Conservation (phyloP, 2,888 invertebrate genomes). For the Antheraea yamamai region DNA sequence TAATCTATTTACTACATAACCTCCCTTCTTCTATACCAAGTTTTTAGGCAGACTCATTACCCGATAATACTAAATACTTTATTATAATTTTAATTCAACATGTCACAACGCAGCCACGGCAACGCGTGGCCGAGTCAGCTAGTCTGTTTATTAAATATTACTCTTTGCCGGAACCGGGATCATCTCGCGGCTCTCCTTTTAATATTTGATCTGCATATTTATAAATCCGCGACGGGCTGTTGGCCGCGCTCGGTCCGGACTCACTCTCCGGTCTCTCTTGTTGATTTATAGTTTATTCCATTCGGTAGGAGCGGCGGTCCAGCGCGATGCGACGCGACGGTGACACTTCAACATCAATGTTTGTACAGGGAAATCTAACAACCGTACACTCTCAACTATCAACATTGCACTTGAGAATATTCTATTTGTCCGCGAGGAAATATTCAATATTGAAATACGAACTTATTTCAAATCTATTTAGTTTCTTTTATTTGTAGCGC, state of each 20-base stretch:
- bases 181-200: slow-evolving; percentile 68
- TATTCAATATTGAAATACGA: background rate
- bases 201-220: slow-evolving; percentile 76
- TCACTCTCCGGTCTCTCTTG: slow-evolving; percentile 43
- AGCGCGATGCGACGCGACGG: background rate
- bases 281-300: slow-evolving; percentile 67
- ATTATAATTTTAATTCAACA: too few relatives aligned
- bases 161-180: slow-evolving; percentile 47
- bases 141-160: slow-evolving; percentile 20
- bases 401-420: slow-evolving; percentile 13
- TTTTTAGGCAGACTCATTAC: too few relatives aligned
- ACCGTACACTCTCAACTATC: slow-evolving; percentile 8
- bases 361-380: slow-evolving; percentile 25
- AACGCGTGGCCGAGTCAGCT: background rate
- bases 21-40: too few relatives aligned
- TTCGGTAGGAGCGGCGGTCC: slow-evolving; percentile 36
- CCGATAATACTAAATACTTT: too few relatives aligned
- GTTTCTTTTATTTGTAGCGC: too few relatives aligned
- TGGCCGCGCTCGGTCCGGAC: slow-evolving; percentile 35
- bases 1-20: too few relatives aligned
- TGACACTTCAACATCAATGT: slow-evolving; percentile 26
- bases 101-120: too few relatives aligned
- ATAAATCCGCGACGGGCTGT: slow-evolving; percentile 60
- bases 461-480: background rate
- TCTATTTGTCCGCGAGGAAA: background rate